Evolutionary conservation across 2,888 invertebrate genomes (phyloP), one percentile per base, ranked within the genome.

Genomic region (Quadriops clusia): DNA sequence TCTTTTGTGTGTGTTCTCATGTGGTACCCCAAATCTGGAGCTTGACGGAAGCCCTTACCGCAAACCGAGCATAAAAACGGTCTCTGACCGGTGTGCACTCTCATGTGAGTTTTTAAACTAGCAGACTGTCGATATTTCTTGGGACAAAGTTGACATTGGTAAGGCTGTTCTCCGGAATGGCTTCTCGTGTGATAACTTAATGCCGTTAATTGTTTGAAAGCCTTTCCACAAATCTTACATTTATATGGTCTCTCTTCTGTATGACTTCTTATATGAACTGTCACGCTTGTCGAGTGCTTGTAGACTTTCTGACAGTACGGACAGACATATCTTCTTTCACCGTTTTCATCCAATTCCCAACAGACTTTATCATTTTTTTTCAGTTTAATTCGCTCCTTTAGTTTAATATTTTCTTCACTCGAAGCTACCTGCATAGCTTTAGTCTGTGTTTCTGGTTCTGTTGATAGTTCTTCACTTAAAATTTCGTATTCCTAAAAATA

Each of bases 1-100:
- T 56, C 56, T 40, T 56, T 53, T 4, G 54, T 57, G 31, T 58
- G 57, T 1, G 53, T 53, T 21, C 55, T 40, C 56, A 56, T 56
- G 33, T 58, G 58, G 31, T 55, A 55, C 9, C 47, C 43, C 17
- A 56, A 42, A 43, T 54, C 54, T 2, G 54, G 49, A 6, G 46
- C 46, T 44, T 53, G 48, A 12, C 52, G 49, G 28, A 30, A 36
- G 29, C 10, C 11, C 5, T 12, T 31, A 10, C 51, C 47, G 34
- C 54, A 54, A 9, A 48, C 41, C 1, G 44, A 45, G 38, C 54
- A 54, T 9, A 46, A 29, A 33, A 44, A 54, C 8, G 53, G 51
- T 16, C 45, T 45, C 32, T 56, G 50, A 15, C 55, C 56, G 8
- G 53, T 56, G 36, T 57, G 57, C 15, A 55, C 43, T 13, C 57